Percentiles rank a stretch among this genome's conserved stretches.
Conservation (phyloP, 37 sponge, comb jelly and placozoan genomes). For the Aplysina aerophoba region DNA sequence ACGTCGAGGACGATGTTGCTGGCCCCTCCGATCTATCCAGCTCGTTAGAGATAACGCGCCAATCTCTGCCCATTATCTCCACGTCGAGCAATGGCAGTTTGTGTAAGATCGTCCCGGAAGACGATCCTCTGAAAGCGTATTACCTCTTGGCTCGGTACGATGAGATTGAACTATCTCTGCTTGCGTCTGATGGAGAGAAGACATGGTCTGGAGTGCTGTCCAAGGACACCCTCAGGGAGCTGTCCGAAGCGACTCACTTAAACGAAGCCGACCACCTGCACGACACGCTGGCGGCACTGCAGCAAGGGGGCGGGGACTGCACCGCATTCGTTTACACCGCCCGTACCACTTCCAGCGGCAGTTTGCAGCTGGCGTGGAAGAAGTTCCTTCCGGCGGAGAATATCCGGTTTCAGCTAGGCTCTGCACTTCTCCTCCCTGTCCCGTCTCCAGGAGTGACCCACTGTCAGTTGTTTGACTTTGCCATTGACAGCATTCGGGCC, state of each 20-base stretch:
- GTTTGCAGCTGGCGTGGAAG: constrained; percentile 66
- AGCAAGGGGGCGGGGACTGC: constrained; percentile 4
- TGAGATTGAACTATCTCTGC: constrained; percentile 16
- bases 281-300: constrained; percentile 51
- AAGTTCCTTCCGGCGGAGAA: constrained; percentile 52
- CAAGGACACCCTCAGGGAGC: background rate
- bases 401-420: constrained; percentile 63
- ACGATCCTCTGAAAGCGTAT: constrained; percentile 15
- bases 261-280: background rate
- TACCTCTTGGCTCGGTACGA: constrained; percentile 17
- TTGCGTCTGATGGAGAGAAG: constrained; percentile 34
- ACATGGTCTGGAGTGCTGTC: constrained; percentile 48
- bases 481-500: constrained; percentile 22
- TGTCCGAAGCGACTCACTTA: constrained; percentile 38
- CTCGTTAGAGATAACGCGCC: background rate
- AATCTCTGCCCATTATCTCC: background rate
- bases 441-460: background rate
- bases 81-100: background rate
- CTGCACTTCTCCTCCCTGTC: constrained; percentile 25
- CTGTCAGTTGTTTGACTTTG: constrained; percentile 45
- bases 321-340: constrained; percentile 39
- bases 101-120: constrained; percentile 44
- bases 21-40: background rate
- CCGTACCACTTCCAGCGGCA: background rate
- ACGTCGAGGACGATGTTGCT: background rate